A percentile compares a stretch with the other conserved stretches of the same genome.
Conservation (phyloP, 1,140 invertebrate species). For the Hyles euphorbiae region DNA sequence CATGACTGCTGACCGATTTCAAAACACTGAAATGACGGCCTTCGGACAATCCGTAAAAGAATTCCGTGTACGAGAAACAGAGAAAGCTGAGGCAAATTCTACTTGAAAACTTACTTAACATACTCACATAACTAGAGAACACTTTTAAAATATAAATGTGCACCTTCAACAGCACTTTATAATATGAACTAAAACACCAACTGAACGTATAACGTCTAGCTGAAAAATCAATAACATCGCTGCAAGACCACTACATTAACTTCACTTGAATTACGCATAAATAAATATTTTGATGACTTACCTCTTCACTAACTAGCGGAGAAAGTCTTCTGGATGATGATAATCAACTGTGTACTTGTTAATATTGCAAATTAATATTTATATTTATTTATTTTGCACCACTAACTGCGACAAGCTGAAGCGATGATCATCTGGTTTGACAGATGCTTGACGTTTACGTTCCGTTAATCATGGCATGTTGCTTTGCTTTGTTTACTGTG, state of each 20-base stretch:
- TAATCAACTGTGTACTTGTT: constrained; percentile 6
- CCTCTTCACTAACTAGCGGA: constrained; percentile 21
- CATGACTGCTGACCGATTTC: constrained; percentile 30
- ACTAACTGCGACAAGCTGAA: constrained; percentile 25
- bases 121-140: too few species aligned
- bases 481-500: background rate
- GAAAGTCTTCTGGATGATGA: constrained; percentile 9
- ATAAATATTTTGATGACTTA: constrained; percentile 16
- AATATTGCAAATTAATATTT: constrained; percentile 21
- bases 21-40: constrained; percentile 33
- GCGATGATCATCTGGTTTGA: constrained; percentile 30
- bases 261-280: constrained; percentile 12
- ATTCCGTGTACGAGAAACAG: background rate
- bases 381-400: constrained; percentile 36
- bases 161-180: too few species aligned
- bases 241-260: constrained; percentile 16
- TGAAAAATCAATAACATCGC: constrained; percentile 55
- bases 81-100: too few species aligned
- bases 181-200: too few species aligned
- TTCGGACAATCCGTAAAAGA: constrained; percentile 20
- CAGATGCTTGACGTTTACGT: constrained; percentile 15
- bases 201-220: constrained; percentile 12
- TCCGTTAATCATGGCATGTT: constrained; percentile 7
- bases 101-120: too few species aligned
- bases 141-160: too few species aligned